phyloP scores from a whole-genome alignment of 2,797 vertebrate species.

The Pangasius macronema region DNA sequence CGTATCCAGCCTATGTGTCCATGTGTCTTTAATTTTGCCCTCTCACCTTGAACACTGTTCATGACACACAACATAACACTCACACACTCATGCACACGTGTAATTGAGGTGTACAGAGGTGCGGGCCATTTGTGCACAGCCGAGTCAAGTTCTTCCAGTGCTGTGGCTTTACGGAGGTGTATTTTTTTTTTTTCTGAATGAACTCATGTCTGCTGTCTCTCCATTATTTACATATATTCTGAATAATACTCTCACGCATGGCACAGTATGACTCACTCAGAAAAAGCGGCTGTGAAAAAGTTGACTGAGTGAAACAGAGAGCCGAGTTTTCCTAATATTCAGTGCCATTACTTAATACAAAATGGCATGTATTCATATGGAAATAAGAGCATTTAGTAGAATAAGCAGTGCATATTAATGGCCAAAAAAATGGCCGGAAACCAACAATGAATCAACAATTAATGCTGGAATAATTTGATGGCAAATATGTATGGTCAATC shows the following conservation, averaged over 20 bases:
- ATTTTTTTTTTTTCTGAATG: constrained; percentile 17
- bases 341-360: constrained; percentile 12
- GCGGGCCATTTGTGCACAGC: neutral
- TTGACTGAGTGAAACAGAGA: constrained; percentile 38
- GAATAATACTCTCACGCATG: constrained; percentile 43
- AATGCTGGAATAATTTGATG: constrained; percentile 33
- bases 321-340: constrained; percentile 36
- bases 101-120: constrained; percentile 5
- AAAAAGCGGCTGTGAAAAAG: constrained; percentile 36
- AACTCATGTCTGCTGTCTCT: constrained; percentile 20
- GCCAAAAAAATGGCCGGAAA: constrained; percentile 10
- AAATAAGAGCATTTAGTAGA: constrained; percentile 42
- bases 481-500: constrained; percentile 33
- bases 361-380: constrained; percentile 47
- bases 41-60: constrained; percentile 2
- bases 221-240: constrained; percentile 48
- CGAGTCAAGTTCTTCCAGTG: neutral
- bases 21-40: constrained; percentile 17
- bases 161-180: constrained; percentile 29
- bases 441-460: constrained; percentile 31
- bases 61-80: neutral
- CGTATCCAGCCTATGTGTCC: neutral
- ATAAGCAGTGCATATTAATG: constrained; percentile 36
- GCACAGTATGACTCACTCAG: constrained; percentile 48
- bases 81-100: neutral